A percentile compares a stretch with the other conserved stretches of the same genome.
Conservation (phyloP, 1,140 invertebrate species). For the Eumaeus atala region DNA sequence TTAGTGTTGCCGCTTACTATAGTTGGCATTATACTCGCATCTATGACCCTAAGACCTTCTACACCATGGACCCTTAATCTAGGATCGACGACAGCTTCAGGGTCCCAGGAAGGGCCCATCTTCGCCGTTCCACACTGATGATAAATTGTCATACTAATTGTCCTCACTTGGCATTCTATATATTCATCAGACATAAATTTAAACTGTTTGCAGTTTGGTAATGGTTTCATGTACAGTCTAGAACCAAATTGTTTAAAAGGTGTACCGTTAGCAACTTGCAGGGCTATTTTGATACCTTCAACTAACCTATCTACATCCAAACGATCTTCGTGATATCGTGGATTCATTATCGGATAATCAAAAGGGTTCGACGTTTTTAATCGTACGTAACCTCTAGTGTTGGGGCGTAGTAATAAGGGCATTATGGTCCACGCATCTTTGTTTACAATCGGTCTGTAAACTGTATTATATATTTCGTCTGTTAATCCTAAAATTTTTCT, state of each 20-base stretch:
- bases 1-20: slow-evolving; percentile 89
- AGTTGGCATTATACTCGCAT: slow-evolving; percentile 92
- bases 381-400: slow-evolving; percentile 85
- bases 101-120: slow-evolving; percentile 87
- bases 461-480: slow-evolving; percentile 85
- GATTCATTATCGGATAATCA: slow-evolving; percentile 88
- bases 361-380: slow-evolving; percentile 87
- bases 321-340: slow-evolving; percentile 89
- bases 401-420: slow-evolving; percentile 86
- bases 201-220: slow-evolving; percentile 85
- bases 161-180: slow-evolving; percentile 89
- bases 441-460: slow-evolving; percentile 84
- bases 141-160: slow-evolving; percentile 91
- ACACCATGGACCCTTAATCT: slow-evolving; percentile 85
- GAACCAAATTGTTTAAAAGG: slow-evolving; percentile 89
- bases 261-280: slow-evolving; percentile 81
- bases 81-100: slow-evolving; percentile 87
- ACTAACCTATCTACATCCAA: slow-evolving; percentile 84
- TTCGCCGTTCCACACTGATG: slow-evolving; percentile 87
- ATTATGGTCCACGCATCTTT: slow-evolving; percentile 89
- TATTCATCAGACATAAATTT: slow-evolving; percentile 85
- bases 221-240: slow-evolving; percentile 80
- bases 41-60: slow-evolving; percentile 85
- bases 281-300: slow-evolving; percentile 86
- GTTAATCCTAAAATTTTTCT: slow-evolving; percentile 87